A percentile compares a stretch with the other conserved stretches of the same genome.
Evolutionary conservation across 2,888 invertebrate species (phyloP).

Genomic region (Dichetophora obliterata): DNA sequence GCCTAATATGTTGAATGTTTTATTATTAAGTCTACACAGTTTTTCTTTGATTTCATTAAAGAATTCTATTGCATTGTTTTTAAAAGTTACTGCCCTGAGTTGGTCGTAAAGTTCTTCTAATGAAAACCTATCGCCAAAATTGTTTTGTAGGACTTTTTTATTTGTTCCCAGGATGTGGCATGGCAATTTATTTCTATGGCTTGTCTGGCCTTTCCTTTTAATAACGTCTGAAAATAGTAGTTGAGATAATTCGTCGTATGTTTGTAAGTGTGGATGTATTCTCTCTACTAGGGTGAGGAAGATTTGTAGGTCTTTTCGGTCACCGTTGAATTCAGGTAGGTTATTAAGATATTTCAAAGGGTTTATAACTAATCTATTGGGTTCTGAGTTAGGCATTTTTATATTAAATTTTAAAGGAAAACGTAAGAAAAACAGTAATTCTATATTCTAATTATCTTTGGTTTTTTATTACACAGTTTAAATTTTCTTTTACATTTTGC

Average conservation of each 20-base stretch:
- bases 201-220: conserved; percentile 45
- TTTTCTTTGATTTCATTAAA: conserved; percentile 44
- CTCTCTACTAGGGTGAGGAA: no score
- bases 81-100: conserved; percentile 38
- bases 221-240: conserved; percentile 9
- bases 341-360: no score
- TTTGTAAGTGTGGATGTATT: no score
- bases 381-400: no score
- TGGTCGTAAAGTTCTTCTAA: conserved; percentile 43
- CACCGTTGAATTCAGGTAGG: no score
- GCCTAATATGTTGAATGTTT: conserved; percentile 37
- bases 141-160: conserved; percentile 45
- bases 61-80: conserved; percentile 43
- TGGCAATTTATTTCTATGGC: conserved; percentile 47
- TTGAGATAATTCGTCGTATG: no score
- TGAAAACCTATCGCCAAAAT: conserved; percentile 46
- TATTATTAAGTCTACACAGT: conserved; percentile 43
- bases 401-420: no score
- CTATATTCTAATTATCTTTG: conserved; percentile 1
- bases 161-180: conserved; percentile 45
- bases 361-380: no score
- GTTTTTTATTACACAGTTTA: not conserved
- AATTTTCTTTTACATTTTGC: no score
- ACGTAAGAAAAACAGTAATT: not conserved
- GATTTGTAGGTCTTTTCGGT: no score